phyloP scores from a whole-genome alignment of 2,113 vertebrate species.

The Leucopsar rothschildi region DNA sequence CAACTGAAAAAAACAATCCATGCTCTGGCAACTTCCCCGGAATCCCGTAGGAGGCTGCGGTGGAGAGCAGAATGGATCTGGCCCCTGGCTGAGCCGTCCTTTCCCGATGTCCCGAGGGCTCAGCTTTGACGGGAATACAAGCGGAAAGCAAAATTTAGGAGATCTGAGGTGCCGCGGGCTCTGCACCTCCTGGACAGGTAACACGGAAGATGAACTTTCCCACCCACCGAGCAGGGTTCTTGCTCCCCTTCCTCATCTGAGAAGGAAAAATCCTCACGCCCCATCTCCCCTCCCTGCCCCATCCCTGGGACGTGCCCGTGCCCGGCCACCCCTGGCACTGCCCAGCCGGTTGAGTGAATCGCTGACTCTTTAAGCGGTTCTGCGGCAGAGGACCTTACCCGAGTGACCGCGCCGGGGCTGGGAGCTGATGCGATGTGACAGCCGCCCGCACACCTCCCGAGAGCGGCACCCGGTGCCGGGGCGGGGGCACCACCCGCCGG shows the following conservation, averaged over 20 bases:
- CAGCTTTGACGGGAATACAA: accelerated
- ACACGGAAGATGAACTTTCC: not conserved
- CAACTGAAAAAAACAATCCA: not conserved
- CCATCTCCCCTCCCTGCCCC: not conserved
- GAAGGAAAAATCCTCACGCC: not conserved
- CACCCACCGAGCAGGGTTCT: accelerated
- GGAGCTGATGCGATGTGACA: slow-evolving; percentile 62
- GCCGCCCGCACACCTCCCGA: slow-evolving; percentile 31
- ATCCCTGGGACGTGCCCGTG: not conserved
- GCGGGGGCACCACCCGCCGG: not conserved
- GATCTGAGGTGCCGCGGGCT: not conserved
- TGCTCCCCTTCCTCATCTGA: accelerated
- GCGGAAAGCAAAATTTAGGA: not conserved
- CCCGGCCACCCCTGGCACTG: not conserved
- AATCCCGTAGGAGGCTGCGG: not conserved
- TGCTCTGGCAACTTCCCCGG: not conserved
- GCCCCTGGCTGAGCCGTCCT: not conserved
- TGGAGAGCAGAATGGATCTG: not conserved
- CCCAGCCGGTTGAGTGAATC: not conserved
- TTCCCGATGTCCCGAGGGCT: not conserved
- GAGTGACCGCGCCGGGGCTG: not conserved
- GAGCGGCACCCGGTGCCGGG: not conserved
- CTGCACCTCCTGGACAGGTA: not conserved
- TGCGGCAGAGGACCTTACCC: not conserved
- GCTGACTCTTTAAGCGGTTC: slow-evolving; percentile 2